Evolutionary conservation across 2,113 vertebrate genomes (phyloP), one percentile per base, ranked within the genome.

Genomic region (Urocitellus parryii): DNA sequence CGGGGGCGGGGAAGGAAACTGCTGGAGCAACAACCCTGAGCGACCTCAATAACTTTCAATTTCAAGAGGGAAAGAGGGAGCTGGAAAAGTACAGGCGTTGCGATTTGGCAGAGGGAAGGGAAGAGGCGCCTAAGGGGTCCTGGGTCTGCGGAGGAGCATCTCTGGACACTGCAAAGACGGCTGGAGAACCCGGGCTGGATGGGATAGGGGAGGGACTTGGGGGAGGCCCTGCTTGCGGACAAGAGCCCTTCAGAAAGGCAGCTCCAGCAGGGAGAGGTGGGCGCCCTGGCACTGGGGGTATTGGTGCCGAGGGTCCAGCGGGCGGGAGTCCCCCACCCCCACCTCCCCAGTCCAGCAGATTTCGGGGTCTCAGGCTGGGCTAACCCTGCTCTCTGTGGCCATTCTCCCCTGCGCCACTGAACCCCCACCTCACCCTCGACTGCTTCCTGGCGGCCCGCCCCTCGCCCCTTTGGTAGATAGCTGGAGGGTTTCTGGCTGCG

Each of bases 41-140:
- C 97, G 97, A 98, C 97, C 97, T 98, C 96, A 97, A 96, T 96
- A 98, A 98, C 97, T 98, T 98, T 97, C 97, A 98, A 97, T 97
- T 98, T 97, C 97, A 96, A 97, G 96, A 97, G 94, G 77, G 96
- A 93, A 97, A 95, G 94, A 97, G 87, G 96, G 96, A 97, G 96
- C 97, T 97, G 97, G 97, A 98, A 98, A 98, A 98, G 95, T 97
- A 98, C 97, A 97, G 97, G 97, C 96, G 96, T 80, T 93, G 94
- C 39, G 92, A 93, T 90, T 94, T 97, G 97, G 97, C 96, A 92
- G 96, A 85, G 88, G 92, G 67, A 82, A 90, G 80, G 90, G 87
- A 97, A 98, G 97, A 98, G 97, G 97, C 96, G 96, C 97, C 96
- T 94, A 68, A 96, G 96, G 97, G 97, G 97, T 95, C 96, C 96